These are phyloP conservation scores for Pantherophis guttatus DNA, from an alignment of 2,113 vertebrate species.

Conservation along the genomic window DNA sequence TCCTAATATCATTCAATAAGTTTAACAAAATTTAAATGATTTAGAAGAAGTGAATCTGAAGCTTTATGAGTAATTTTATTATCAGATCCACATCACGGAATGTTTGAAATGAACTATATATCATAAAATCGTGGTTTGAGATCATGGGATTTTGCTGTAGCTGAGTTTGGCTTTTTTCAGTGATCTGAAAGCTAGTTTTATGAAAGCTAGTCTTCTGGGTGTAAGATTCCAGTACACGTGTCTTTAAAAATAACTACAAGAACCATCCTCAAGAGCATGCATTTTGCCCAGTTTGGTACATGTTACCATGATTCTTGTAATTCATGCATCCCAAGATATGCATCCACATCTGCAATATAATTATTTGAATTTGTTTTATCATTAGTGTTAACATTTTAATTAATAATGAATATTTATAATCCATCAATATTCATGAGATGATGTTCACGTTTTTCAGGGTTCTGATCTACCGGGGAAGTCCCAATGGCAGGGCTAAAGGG, in stretches of 20 bases:
- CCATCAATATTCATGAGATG: slow-evolving; percentile 34
- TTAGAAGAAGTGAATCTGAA: background rate
- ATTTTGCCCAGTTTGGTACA: background rate
- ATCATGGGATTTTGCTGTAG: background rate
- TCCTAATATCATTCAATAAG: background rate
- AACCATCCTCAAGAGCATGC: slow-evolving; percentile 6
- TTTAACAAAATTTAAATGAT: background rate
- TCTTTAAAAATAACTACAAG: background rate
- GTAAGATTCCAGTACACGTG: background rate
- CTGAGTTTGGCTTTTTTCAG: background rate
- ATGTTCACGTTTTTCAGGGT: slow-evolving; percentile 17
- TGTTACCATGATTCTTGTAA: slow-evolving; percentile 10
- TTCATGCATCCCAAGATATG: slow-evolving; percentile 21
- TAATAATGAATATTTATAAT: slow-evolving; percentile 31
- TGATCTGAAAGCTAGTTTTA: background rate
- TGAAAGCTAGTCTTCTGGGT: background rate
- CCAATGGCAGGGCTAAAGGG: background rate
- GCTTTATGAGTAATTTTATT: background rate
- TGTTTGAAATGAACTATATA: background rate
- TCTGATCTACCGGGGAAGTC: background rate
- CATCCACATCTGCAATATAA: slow-evolving; percentile 25
- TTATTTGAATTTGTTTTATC: slow-evolving; percentile 32
- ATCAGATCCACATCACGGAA: background rate
- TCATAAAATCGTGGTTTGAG: background rate
- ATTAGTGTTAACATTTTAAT: slow-evolving; percentile 27